Evolutionary conservation across 2,113 vertebrate genomes (phyloP).

Genomic region (Anolis sagrei): DNA sequence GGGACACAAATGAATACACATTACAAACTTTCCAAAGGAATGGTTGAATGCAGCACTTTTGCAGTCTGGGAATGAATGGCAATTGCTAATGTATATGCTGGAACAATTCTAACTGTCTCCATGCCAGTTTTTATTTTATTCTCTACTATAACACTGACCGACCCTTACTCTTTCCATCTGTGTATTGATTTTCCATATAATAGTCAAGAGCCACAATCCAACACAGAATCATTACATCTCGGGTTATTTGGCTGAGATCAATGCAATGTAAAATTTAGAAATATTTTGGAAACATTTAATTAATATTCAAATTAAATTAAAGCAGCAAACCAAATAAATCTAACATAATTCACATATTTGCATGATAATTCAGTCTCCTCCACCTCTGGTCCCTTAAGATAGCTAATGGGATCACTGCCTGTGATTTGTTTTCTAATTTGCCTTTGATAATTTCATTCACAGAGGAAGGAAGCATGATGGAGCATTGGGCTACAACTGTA

Average conservation of each 20-base stretch:
- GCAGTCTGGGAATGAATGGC: constrained; percentile 44
- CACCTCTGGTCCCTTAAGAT: not conserved
- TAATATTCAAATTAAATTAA: not conserved
- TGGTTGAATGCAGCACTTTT: constrained; percentile 44
- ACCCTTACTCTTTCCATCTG: not conserved
- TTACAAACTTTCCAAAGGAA: constrained; percentile 48
- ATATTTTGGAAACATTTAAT: not conserved
- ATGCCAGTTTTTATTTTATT: constrained; percentile 1
- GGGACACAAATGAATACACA: constrained; percentile 32
- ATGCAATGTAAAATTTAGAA: not conserved
- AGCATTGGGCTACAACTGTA: too few species aligned
- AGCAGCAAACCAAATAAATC: not conserved
- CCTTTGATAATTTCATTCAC: not conserved
- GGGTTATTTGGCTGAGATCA: not conserved
- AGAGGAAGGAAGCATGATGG: too few species aligned
- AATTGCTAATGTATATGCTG: constrained; percentile 47
- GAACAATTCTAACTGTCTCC: constrained; percentile 18
- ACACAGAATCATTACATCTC: not conserved
- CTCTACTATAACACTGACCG: not conserved
- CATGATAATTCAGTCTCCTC: not conserved
- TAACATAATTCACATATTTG: not conserved
- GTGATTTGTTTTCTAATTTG: not conserved
- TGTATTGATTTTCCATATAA: not conserved
- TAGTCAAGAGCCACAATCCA: not conserved
- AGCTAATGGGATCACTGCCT: too few species aligned